phyloP scores from a whole-genome alignment of 2,113 vertebrate genomes.

The Apaloderma vittatum region DNA sequence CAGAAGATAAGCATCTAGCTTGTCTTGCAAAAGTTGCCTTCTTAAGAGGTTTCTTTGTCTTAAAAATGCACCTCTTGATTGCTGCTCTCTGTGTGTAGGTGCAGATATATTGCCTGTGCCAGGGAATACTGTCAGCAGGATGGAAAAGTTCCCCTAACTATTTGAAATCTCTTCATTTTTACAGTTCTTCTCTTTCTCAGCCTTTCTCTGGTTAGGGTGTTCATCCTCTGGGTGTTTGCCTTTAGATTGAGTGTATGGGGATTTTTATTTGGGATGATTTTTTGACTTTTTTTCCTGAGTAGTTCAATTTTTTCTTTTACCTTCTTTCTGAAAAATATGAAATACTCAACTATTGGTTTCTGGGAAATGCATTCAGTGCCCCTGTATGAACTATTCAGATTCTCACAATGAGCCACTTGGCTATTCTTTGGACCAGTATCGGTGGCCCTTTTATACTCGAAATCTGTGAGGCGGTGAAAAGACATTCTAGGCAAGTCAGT shows the following conservation, averaged over 20 bases:
- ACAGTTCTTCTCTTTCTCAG: background rate
- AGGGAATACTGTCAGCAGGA: background rate
- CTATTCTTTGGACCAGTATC: background rate
- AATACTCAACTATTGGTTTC: background rate
- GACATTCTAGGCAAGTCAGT: background rate
- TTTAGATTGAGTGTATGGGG: background rate
- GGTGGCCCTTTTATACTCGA: background rate
- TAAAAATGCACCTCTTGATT: background rate
- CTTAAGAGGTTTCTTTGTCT: background rate
- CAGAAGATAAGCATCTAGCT: background rate
- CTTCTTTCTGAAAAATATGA: background rate
- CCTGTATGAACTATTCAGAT: background rate
- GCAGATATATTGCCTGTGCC: background rate
- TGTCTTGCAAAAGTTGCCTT: background rate
- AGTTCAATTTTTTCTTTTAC: background rate
- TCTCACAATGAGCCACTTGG: background rate
- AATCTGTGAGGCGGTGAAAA: background rate
- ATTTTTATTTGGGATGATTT: background rate
- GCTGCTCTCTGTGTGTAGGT: background rate
- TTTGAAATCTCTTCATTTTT: conserved; percentile 6
- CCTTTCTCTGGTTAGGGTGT: background rate
- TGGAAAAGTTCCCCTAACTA: background rate
- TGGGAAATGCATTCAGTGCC: background rate
- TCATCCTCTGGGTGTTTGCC: background rate
- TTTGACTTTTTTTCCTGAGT: background rate